Percentiles rank a stretch among this genome's conserved stretches.
Conservation (phyloP, 2,888 invertebrate species). For the Autographa gamma region DNA sequence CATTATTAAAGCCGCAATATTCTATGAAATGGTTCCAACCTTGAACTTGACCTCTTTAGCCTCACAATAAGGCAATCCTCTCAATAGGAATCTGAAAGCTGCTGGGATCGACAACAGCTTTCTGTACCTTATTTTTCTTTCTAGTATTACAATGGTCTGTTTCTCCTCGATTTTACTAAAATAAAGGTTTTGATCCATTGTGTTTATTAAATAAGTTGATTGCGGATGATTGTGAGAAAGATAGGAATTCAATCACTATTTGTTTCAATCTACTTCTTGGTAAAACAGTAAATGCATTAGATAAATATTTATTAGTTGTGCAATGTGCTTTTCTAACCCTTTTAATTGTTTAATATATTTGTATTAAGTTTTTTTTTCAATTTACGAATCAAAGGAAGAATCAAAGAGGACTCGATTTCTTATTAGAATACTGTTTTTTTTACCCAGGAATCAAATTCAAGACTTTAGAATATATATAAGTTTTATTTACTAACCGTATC, state of each 20-base stretch:
- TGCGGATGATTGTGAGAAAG: neutral
- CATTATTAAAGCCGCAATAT: conserved; percentile 1
- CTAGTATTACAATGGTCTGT: conserved; percentile 9
- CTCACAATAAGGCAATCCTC: conserved; percentile 35
- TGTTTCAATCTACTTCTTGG: neutral
- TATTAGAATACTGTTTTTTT: neutral
- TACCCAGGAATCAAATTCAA: neutral
- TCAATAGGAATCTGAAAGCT: neutral
- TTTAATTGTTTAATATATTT: too few relatives aligned
- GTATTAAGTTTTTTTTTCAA: too few relatives aligned
- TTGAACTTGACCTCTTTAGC: conserved; percentile 50
- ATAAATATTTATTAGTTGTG: too few relatives aligned
- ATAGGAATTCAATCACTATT: neutral
- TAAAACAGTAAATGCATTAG: too few relatives aligned
- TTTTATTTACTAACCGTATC: neutral
- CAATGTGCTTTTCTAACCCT: too few relatives aligned
- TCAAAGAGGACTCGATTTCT: too few relatives aligned
- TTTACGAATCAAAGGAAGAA: too few relatives aligned
- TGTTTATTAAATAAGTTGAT: neutral
- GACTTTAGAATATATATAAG: neutral
- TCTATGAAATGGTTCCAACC: conserved; percentile 2
- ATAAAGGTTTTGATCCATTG: neutral
- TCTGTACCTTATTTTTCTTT: conserved; percentile 10
- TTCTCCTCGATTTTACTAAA: conserved; percentile 14
- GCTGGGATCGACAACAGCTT: conserved; percentile 13